phyloP scores from a whole-genome alignment of 2,888 invertebrate species.

The Chymomyza procnemis region DNA sequence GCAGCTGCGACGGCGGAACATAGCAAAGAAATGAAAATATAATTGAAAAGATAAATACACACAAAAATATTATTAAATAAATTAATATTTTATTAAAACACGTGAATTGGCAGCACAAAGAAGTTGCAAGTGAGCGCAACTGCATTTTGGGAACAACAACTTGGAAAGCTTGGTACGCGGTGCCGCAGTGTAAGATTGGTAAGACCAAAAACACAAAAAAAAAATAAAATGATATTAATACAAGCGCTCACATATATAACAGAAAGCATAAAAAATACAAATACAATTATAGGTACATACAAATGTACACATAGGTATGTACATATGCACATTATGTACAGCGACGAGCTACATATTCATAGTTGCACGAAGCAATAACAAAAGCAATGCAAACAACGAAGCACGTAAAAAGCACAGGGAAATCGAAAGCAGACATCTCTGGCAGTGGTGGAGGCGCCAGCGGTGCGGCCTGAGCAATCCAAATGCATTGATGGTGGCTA shows the following conservation, averaged over 20 bases:
- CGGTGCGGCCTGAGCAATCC: background rate
- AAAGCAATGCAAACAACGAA: background rate
- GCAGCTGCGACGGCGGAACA: background rate
- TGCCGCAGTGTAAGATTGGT: conserved; percentile 39
- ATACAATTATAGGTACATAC: conserved; percentile 6
- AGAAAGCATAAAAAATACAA: no score
- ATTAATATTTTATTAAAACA: conserved; percentile 22
- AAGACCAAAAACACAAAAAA: no score
- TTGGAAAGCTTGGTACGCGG: conserved; percentile 4
- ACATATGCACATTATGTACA: background rate
- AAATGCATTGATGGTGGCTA: background rate
- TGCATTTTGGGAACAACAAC: background rate
- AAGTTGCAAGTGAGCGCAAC: conserved; percentile 1
- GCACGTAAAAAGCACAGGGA: background rate
- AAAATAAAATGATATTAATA: conserved; percentile 29
- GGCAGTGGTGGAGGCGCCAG: background rate
- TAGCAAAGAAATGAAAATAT: conserved; percentile 29
- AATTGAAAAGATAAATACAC: conserved; percentile 11
- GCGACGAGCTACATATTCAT: background rate
- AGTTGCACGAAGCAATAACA: conserved; percentile 2
- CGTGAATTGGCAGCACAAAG: conserved; percentile 7
- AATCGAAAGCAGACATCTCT: background rate
- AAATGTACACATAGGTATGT: conserved; percentile 12
- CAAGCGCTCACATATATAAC: conserved; percentile 26
- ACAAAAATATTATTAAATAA: conserved; percentile 29